Conservation (phyloP, 2,888 invertebrate genomes). For the Stenoptilia bipunctidactyla region DNA sequence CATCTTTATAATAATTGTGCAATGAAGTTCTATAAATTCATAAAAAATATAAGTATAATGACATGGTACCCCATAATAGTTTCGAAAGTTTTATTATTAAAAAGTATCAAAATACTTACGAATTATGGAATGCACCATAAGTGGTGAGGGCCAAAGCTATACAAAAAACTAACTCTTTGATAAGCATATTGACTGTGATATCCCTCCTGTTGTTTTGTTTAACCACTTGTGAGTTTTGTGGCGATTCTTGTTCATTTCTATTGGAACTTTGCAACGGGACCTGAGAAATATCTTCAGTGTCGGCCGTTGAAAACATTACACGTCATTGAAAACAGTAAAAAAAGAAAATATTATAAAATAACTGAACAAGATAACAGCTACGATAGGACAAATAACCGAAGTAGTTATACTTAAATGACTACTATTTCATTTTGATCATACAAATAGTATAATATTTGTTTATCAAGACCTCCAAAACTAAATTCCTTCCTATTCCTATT, state of each 20-base stretch:
- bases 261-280: conserved; percentile 51
- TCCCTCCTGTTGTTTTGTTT: conserved; percentile 46
- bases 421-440: too few species aligned
- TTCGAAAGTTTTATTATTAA: conserved; percentile 2
- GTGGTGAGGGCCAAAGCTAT: conserved; percentile 75
- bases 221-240: conserved; percentile 37
- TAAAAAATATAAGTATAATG: too few species aligned
- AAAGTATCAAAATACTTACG: conserved; percentile 66
- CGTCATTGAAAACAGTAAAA: conserved; percentile 44
- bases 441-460: too few species aligned
- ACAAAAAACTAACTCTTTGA: conserved; percentile 76
- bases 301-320: conserved; percentile 69
- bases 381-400: too few species aligned
- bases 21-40: too few species aligned
- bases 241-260: conserved; percentile 52
- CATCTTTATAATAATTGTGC: too few species aligned
- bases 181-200: conserved; percentile 66
- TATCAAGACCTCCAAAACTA: too few species aligned
- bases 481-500: too few species aligned
- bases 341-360: too few species aligned
- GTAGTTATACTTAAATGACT: too few species aligned
- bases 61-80: too few species aligned
- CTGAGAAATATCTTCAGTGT: conserved; percentile 55
- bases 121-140: conserved; percentile 78
- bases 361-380: too few species aligned